A percentile compares a stretch with the other conserved stretches of the same genome.
These are phyloP conservation scores for Caretta caretta DNA, from an alignment of 2,113 vertebrate genomes.

Conservation along the genomic window DNA sequence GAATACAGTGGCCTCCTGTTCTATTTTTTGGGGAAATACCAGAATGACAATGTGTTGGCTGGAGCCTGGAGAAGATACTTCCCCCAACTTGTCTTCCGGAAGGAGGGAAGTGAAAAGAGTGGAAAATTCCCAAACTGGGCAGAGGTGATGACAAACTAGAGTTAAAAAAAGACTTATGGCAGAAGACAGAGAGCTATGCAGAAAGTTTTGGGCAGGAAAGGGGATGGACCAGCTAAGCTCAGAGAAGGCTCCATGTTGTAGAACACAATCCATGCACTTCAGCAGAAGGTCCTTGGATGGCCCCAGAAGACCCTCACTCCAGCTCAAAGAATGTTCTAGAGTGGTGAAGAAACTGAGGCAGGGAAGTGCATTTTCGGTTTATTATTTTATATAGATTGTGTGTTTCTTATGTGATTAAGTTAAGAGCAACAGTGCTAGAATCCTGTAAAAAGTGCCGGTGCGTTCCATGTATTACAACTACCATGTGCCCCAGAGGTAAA, in stretches of 20 bases:
- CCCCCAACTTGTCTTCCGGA: background rate
- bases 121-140: background rate
- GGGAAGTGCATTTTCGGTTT: too few relatives aligned
- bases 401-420: too few relatives aligned
- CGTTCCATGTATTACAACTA: background rate
- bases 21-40: background rate
- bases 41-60: background rate
- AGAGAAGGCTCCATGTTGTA: too few relatives aligned
- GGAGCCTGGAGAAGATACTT: background rate
- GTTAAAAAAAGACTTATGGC: background rate
- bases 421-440: background rate
- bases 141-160: background rate
- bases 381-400: too few relatives aligned
- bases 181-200: background rate
- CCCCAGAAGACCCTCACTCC: too few relatives aligned
- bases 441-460: background rate
- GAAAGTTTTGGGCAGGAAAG: background rate
- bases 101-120: background rate
- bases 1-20: background rate
- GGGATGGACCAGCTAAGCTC: background rate
- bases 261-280: too few relatives aligned
- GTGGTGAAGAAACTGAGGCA: too few relatives aligned
- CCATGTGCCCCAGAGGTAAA: background rate
- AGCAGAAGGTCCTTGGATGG: too few relatives aligned
- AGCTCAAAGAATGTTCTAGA: too few relatives aligned